phyloP scores from a whole-genome alignment of 1,140 invertebrate genomes.

The Drosophila ercepeae region DNA sequence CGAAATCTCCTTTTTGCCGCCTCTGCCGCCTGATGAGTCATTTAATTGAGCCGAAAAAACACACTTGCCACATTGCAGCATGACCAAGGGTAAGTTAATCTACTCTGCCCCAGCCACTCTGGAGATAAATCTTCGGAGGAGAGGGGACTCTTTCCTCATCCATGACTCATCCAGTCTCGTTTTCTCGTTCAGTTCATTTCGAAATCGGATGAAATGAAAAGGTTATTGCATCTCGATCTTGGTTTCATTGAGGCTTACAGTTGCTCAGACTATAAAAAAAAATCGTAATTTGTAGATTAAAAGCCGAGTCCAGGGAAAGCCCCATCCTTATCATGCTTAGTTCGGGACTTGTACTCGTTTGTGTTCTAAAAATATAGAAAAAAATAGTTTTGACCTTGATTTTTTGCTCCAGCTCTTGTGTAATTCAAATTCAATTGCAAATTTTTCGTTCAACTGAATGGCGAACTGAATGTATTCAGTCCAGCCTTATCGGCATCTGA shows the following conservation, averaged over 20 bases:
- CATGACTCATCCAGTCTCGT: slow-evolving; percentile 61
- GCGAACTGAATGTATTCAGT: slow-evolving; percentile 14
- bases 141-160: slow-evolving; percentile 29
- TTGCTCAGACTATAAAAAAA: slow-evolving; percentile 41
- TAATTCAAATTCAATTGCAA: slow-evolving; percentile 11
- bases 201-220: slow-evolving; percentile 4
- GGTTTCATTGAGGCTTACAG: slow-evolving; percentile 33
- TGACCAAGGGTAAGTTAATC: slow-evolving; percentile 65
- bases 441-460: slow-evolving; percentile 1
- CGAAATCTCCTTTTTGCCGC: slow-evolving; percentile 15
- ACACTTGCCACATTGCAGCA: slow-evolving; percentile 47
- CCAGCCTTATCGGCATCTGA: slow-evolving; percentile 51
- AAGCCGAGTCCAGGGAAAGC: slow-evolving; percentile 25
- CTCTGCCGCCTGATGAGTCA: slow-evolving; percentile 65
- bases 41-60: slow-evolving; percentile 77
- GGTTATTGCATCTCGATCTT: slow-evolving; percentile 22
- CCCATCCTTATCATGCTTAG: slow-evolving; percentile 21
- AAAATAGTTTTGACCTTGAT: not conserved
- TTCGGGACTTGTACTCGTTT: not conserved
- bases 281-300: slow-evolving; percentile 21
- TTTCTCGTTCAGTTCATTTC: slow-evolving; percentile 3
- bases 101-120: slow-evolving; percentile 37
- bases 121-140: slow-evolving; percentile 47
- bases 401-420: not conserved
- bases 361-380: not conserved